Evolutionary conservation across 2,888 invertebrate genomes (phyloP).

Genomic region (Nematopogon swammerdamellus): DNA sequence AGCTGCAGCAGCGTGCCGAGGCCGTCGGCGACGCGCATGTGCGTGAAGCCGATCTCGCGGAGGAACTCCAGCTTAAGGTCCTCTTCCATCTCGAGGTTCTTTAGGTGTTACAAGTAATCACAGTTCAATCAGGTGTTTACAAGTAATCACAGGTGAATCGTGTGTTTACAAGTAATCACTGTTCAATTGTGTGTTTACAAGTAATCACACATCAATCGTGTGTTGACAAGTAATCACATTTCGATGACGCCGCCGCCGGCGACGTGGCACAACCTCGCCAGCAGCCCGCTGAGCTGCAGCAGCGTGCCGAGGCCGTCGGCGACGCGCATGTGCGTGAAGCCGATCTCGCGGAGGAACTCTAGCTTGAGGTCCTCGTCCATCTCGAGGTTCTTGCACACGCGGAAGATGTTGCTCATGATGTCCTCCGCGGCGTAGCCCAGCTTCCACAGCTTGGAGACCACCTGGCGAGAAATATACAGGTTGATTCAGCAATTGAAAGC

Average conservation of each 20-base stretch:
- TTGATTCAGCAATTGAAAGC: no score
- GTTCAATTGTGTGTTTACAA: no score
- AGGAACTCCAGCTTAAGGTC: slow-evolving; percentile 79
- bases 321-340: slow-evolving; percentile 84
- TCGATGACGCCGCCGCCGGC: slow-evolving; percentile 15
- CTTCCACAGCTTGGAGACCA: slow-evolving; percentile 85
- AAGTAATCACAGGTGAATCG: no score
- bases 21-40: slow-evolving; percentile 89
- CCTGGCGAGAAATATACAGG: slow-evolving; percentile 35
- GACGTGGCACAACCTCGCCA: slow-evolving; percentile 75
- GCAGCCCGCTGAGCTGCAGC: slow-evolving; percentile 86
- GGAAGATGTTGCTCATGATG: slow-evolving; percentile 91
- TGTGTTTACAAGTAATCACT: no score
- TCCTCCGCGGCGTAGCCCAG: slow-evolving; percentile 97
- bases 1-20: slow-evolving; percentile 84
- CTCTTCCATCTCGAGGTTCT: slow-evolving; percentile 80
- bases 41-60: slow-evolving; percentile 87
- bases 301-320: slow-evolving; percentile 85
- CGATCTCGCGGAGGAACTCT: slow-evolving; percentile 88
- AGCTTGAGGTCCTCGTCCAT: slow-evolving; percentile 80
- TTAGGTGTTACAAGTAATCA: no score
- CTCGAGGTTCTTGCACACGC: slow-evolving; percentile 85
- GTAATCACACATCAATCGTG: no score
- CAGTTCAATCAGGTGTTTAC: no score
- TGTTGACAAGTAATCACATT: no score